phyloP scores from a whole-genome alignment of 2,797 vertebrate species.

The Trachurus trachurus region DNA sequence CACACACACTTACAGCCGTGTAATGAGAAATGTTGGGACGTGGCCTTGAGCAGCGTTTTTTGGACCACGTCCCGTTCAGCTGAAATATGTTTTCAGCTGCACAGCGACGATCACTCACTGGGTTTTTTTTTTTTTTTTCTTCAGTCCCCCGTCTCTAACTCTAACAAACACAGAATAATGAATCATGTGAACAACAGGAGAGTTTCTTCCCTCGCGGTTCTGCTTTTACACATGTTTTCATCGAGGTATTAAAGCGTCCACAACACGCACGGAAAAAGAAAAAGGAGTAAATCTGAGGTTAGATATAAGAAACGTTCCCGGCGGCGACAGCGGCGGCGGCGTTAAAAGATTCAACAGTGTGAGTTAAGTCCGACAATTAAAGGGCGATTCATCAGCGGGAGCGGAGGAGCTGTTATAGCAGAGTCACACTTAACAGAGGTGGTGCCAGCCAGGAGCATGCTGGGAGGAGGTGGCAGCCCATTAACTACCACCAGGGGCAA shows the following conservation, averaged over 20 bases:
- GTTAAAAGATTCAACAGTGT: constrained; percentile 42
- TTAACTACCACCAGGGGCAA: constrained; percentile 57
- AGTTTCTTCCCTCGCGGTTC: background rate
- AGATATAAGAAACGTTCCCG: constrained; percentile 24
- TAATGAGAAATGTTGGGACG: constrained; percentile 76
- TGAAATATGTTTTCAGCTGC: constrained; percentile 64
- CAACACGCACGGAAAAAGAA: too few relatives aligned
- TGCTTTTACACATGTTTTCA: background rate
- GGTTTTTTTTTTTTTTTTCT: constrained; percentile 9
- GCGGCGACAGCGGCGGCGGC: background rate
- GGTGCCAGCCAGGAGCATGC: constrained; percentile 46
- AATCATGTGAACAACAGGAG: constrained; percentile 31
- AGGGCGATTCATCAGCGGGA: constrained; percentile 46
- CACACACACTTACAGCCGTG: constrained; percentile 20
- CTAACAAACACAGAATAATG: constrained; percentile 63
- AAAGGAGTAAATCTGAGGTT: constrained; percentile 6
- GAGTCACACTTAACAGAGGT: constrained; percentile 48
- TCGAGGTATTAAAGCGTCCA: background rate
- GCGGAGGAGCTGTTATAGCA: constrained; percentile 15
- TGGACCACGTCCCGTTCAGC: constrained; percentile 53
- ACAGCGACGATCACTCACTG: constrained; percentile 56
- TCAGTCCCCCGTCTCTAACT: constrained; percentile 41
- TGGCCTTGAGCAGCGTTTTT: constrained; percentile 66
- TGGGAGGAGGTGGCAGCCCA: constrained; percentile 64
- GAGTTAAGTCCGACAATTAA: constrained; percentile 45